Base-by-base conservation (phyloP, 2,113 vertebrate species). In the human (Homo sapiens) region DNA sequence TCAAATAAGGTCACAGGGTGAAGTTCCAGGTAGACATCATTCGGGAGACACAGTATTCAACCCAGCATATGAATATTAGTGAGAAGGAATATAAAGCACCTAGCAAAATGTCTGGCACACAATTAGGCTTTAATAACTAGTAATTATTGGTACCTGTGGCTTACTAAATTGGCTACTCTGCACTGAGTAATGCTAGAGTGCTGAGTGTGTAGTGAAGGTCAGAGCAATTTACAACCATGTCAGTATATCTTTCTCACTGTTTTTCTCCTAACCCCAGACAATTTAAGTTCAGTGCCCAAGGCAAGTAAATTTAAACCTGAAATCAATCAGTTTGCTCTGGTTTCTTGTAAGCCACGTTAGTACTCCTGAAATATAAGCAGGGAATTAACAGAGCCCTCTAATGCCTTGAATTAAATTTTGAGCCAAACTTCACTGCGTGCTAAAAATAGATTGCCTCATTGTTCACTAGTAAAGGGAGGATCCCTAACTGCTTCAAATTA, bases 341-440 rank as follows among this genome's bases (percentile, higher is more conserved):
- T 93, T 89, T 96, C 35, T 66, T 87, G 18, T 59, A 94, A 97
- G 30, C 85, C 86, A 92, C 68, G 73, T 61, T 61, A 96, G 11
- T 85, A 22, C 11, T 22, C 25, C 27, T 75, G 55, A 83, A 92
- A 76, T 79, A 91, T n/a, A 95, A 90, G 66, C 27, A 91, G 40
- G 17, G 59, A 78, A 93, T 93, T 70, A 93, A 45, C 45, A 95
- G 48, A 68, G 9, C 6, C 23, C 12, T 48, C 45, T 92, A 92
- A 66, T 80, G 66, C 23, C 25, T 87, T 73, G 48, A 86, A 89
- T 92, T 84, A 96, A 93, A 64, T 92, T 89, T 91, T 89, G 20
- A 78, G 83, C 25, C 79, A 27, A 83, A 27, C 40, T 52, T 27
- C 5, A 4, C 35, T 92, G 10, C 43, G 17, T 8, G 20, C 88